phyloP scores from a whole-genome alignment of 2,888 invertebrate species.

The Sinodicranocentrus sp. region DNA sequence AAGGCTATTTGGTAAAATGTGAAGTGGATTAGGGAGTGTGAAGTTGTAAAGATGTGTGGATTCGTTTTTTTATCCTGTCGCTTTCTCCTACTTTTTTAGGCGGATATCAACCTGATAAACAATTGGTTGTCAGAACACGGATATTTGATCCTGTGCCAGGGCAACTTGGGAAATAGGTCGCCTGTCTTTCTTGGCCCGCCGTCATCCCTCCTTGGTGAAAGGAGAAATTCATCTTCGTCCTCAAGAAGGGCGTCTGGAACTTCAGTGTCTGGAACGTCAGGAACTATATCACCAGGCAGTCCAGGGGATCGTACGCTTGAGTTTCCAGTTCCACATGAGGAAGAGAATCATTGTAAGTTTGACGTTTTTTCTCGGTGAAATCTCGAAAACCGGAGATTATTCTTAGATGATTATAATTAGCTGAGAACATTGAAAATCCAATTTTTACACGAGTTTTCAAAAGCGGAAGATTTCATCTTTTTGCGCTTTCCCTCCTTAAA shows the following conservation, averaged over 20 bases:
- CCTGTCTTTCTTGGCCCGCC: slow-evolving; percentile 72
- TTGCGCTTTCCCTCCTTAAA: no score
- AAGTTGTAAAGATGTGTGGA: no score
- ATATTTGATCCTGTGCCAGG: slow-evolving; percentile 79
- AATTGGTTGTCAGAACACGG: slow-evolving; percentile 80
- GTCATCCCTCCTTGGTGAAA: slow-evolving; percentile 63
- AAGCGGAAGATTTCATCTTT: no score
- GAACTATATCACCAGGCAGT: slow-evolving; percentile 72
- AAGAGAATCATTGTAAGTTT: slow-evolving; percentile 65
- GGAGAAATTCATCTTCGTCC: slow-evolving; percentile 63
- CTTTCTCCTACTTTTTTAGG: no score
- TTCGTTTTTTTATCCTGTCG: no score
- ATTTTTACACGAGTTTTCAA: no score
- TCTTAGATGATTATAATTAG: no score
- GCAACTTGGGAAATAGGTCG: slow-evolving; percentile 76
- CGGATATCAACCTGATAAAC: slow-evolving; percentile 79
- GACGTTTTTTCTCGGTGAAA: no score
- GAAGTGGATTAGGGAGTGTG: no score
- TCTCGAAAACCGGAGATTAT: no score
- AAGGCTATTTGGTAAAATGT: no score
- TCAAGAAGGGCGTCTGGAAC: slow-evolving; percentile 75
- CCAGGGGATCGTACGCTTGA: slow-evolving; percentile 70
- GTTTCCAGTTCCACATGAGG: slow-evolving; percentile 66
- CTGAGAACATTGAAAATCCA: no score
- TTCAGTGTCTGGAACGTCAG: slow-evolving; percentile 71